Base-by-base conservation (phyloP, 2,113 vertebrate genomes). In the Chaenogobius annularis region DNA sequence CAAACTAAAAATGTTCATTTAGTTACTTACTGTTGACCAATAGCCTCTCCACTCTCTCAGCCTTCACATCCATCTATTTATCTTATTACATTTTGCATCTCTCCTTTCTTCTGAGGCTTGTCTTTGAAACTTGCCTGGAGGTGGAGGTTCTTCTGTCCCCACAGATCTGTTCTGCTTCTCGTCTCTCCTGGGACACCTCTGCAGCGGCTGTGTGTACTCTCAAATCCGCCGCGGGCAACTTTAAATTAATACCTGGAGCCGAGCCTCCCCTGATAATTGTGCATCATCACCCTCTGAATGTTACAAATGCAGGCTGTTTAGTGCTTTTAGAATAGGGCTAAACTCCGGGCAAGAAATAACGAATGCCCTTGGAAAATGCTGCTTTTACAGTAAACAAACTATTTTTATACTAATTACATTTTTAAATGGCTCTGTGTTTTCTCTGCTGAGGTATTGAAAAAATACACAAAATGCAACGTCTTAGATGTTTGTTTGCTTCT, bases 121-220 rank as follows among this genome's bases (percentile, higher is more conserved):
- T 80, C 88, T 92, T 90, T 89, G 86, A 91, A 92, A 90, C 72
- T 82, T 85, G 50, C 78, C 78, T 78, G 64, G 66, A 84, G 82
- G 84, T 70, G 70, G 85, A 82, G 85, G 73, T 73, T 83, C 77
- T 76, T 72, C 70, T 73, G 82, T 93, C 91, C 92, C 91, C 77
- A 81, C 82, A 84, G 87, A 87, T 81, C 79, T 75, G 67, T 83
- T 84, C 79, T 82, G 85, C 82, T 86, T 75, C 75, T 67, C 68
- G 62, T 79, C 75, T 91, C 91, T 90, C 87, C 52, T 74, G 81
- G 69, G 88, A 89, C 85, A 87, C 89, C 89, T 91, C 83, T 40
- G 78, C 81, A 83, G 81, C 80, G 37, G 37, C 37, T 90, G 86
- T 86, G 85, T 92, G 87, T 84, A 91, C 85, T 84, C 81, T 74